Base-by-base conservation (phyloP, 2,888 invertebrate species). In the Ernsta delagoae region DNA sequence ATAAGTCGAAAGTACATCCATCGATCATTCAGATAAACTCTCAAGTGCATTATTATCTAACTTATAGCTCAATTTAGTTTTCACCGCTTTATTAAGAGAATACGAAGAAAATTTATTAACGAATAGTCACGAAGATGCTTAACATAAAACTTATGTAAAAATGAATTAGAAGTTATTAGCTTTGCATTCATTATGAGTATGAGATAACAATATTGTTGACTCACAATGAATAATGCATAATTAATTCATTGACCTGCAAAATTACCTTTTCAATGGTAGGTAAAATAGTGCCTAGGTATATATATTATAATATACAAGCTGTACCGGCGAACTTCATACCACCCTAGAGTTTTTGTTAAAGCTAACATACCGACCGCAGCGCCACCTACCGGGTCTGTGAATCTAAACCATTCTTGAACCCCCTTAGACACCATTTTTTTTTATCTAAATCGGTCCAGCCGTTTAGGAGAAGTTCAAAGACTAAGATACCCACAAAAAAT, bases 51-150 rank as follows among this genome's bases (percentile, higher is more conserved):
- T 48, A 65, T 60, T 60, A 66, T 53, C 59, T 66, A 66, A 59
- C 50, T 53, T 48, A 50, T 66, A 53, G 45, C 57, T 59, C 65
- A 59, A 59, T 59, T 59, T 41, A 59, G 59, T 66, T 66, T 60
- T 66, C 66, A 66, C 59, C 59, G 34, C 59, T 66, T 41, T 66
- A 66, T 66, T 59, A 60, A 60, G 6, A 53, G n/a, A 39, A 11
- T 16, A 48, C 12, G 39, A 65, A 11, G 66, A 53, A 53, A 66
- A 66, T 54, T 54, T 54, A 53, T 60, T 34, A 54, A 31, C 12
- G 41, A 36, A 66, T 60, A 48, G 59, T 65, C 65, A 66, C 66
- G 66, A 66, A 65, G 59, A 65, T 53, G n/a, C 50, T 57, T 9
- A 9, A 36, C 54, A 39, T 4, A 39, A 39, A 39, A 3, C 5